A percentile compares a stretch with the other conserved stretches of the same genome.
Evolutionary conservation across 2,113 vertebrate species (phyloP).

Genomic region (Leucosticte australis): DNA sequence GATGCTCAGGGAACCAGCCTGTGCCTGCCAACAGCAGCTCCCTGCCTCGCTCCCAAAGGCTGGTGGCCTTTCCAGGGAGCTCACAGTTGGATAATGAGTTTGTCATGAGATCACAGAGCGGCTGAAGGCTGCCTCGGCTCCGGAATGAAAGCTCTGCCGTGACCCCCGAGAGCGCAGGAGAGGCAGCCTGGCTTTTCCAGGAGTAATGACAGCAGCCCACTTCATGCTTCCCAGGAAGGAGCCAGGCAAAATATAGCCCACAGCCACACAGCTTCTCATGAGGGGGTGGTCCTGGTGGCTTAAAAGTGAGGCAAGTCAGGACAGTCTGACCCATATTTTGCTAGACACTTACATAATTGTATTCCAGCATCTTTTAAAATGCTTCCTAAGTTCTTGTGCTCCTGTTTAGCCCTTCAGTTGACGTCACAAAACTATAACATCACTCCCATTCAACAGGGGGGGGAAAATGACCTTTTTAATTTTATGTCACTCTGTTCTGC

Average conservation of each 20-base stretch:
- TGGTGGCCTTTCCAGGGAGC: not conserved
- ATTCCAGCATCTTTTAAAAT: not conserved
- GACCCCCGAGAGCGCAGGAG: not conserved
- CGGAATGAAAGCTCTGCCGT: not conserved
- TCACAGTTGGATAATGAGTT: not conserved
- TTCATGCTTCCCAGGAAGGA: constrained; percentile 14
- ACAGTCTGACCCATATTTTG: constrained; percentile 42
- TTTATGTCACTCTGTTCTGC: not conserved
- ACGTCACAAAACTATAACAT: not conserved
- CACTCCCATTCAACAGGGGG: not conserved
- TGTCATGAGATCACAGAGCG: not conserved
- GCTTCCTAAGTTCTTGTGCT: not conserved
- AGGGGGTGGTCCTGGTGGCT: constrained; percentile 42
- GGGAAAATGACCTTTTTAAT: not conserved
- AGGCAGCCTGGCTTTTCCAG: not conserved
- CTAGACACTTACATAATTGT: constrained; percentile 14
- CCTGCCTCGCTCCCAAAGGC: not conserved
- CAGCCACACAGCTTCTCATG: constrained; percentile 4
- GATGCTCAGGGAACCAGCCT: not conserved
- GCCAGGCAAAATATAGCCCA: not conserved
- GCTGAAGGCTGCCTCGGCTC: not conserved
- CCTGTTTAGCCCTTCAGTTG: not conserved
- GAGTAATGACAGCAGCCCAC: not conserved
- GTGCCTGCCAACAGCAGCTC: not conserved
- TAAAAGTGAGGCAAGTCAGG: constrained; percentile 19